phyloP scores from a whole-genome alignment of 23 tunicate genomes.

The Styela plicata region DNA sequence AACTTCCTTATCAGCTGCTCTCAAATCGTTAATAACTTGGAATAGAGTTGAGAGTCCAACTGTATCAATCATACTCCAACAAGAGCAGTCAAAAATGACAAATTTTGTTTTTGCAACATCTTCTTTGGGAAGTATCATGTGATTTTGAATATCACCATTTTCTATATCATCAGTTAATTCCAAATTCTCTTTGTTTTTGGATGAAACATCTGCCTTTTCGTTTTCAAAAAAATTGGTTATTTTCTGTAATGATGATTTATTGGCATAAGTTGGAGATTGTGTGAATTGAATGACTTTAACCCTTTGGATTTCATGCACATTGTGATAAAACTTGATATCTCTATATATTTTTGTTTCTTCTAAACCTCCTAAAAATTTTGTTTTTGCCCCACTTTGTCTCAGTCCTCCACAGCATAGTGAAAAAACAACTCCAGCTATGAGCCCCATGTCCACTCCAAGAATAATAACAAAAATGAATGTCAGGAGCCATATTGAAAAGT shows the following conservation, averaged over 20 bases:
- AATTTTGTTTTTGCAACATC: background rate
- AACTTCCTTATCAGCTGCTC: background rate
- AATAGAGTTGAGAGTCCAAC: constrained; percentile 67
- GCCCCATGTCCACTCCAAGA: constrained; percentile 77
- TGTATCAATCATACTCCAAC: constrained; percentile 79
- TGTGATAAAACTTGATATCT: constrained; percentile 20
- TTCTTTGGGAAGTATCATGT: background rate
- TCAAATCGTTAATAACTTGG: constrained; percentile 34
- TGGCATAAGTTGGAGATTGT: constrained; percentile 90
- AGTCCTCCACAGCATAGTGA: constrained; percentile 67
- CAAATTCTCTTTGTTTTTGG: background rate
- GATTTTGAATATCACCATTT: background rate
- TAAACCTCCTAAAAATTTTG: constrained; percentile 42
- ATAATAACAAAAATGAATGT: constrained; percentile 48
- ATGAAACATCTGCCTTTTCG: background rate
- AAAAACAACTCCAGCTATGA: constrained; percentile 56
- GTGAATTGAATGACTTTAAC: constrained; percentile 54
- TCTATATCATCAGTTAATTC: background rate
- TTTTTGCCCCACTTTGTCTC: constrained; percentile 43
- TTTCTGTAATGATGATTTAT: constrained; percentile 47
- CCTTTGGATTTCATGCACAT: constrained; percentile 63
- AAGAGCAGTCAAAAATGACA: constrained; percentile 73
- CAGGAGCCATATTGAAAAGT: constrained; percentile 85
- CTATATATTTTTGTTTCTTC: constrained; percentile 44
- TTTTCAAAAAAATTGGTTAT: background rate